These are phyloP conservation scores for Phyto melanocephala DNA, from an alignment of 2,888 invertebrate species.

Conservation along the genomic window DNA sequence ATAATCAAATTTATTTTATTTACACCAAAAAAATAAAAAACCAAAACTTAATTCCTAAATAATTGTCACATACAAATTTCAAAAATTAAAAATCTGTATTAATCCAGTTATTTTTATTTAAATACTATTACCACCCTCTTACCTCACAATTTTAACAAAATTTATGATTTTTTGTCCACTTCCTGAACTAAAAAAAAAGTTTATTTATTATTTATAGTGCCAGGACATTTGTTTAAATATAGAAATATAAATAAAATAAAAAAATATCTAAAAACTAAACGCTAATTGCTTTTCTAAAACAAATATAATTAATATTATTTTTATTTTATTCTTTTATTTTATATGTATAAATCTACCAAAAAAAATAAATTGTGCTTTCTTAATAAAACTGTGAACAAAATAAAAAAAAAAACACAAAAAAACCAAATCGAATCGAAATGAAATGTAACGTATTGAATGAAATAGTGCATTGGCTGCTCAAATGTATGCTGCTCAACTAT, in stretches of 20 bases:
- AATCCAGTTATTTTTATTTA: slow-evolving; percentile 17
- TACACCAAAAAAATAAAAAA: no score
- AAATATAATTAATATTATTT: slow-evolving; percentile 62
- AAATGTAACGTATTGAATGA: slow-evolving; percentile 64
- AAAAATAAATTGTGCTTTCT: slow-evolving; percentile 51
- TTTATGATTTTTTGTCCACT: slow-evolving; percentile 33
- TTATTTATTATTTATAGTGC: slow-evolving; percentile 72
- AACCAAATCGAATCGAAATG: slow-evolving; percentile 45
- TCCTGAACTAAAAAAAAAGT: slow-evolving; percentile 31
- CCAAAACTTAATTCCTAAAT: no score
- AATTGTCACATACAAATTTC: background rate
- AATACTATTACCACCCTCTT: background rate
- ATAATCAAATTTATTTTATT: no score
- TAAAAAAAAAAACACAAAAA: slow-evolving; percentile 27
- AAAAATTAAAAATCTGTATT: background rate
- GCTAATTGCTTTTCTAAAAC: slow-evolving; percentile 64
- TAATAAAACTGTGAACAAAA: slow-evolving; percentile 32
- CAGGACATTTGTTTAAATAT: slow-evolving; percentile 74
- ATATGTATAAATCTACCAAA: slow-evolving; percentile 13
- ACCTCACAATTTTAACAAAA: background rate
- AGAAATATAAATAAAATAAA: slow-evolving; percentile 8
- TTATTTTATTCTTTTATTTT: slow-evolving; percentile 64
- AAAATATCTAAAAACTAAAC: slow-evolving; percentile 50
- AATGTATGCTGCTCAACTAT: slow-evolving; percentile 96
- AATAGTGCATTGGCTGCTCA: slow-evolving; percentile 96